Conservation (phyloP, 2,888 invertebrate genomes). For the Congeria kusceri region DNA sequence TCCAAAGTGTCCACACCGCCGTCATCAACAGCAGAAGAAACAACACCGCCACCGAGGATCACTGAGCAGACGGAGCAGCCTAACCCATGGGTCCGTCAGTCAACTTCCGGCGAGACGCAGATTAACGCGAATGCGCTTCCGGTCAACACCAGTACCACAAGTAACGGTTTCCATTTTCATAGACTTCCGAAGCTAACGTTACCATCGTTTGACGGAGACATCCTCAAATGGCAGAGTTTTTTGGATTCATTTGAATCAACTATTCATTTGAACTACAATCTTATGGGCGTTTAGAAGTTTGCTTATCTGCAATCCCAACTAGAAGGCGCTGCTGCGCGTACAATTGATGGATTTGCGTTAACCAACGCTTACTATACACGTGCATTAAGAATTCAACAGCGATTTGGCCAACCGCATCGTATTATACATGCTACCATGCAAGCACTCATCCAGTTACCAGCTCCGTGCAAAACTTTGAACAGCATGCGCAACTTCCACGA, state of each 20-base stretch:
- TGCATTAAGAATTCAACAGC: conserved; percentile 17
- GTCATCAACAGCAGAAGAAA: no score
- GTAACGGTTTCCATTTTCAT: not conserved
- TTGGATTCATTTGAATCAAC: conserved; percentile 42
- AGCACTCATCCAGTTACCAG: conserved; percentile 17
- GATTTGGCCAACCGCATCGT: no score
- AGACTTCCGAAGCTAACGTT: not conserved
- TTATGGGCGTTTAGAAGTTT: conserved; percentile 30
- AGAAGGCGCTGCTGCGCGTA: conserved; percentile 10
- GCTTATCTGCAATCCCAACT: conserved; percentile 24
- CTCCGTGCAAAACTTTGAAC: conserved; percentile 12
- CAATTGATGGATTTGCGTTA: conserved; percentile 30
- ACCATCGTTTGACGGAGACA: conserved; percentile 12
- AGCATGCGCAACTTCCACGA: conserved; percentile 22
- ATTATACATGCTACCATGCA: no score
- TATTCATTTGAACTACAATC: conserved; percentile 20
- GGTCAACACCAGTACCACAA: no score
- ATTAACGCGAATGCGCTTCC: no score
- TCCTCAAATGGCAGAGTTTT: conserved; percentile 28
- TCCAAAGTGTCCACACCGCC: no score
- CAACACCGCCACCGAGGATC: no score
- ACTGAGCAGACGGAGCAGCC: no score
- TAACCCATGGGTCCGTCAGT: no score
- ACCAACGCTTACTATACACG: conserved; percentile 28
- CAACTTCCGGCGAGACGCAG: no score